Evolutionary conservation across 2,888 invertebrate species (phyloP), one percentile per base, ranked within the genome.

Genomic region (Yponomeuta cagnagella): DNA sequence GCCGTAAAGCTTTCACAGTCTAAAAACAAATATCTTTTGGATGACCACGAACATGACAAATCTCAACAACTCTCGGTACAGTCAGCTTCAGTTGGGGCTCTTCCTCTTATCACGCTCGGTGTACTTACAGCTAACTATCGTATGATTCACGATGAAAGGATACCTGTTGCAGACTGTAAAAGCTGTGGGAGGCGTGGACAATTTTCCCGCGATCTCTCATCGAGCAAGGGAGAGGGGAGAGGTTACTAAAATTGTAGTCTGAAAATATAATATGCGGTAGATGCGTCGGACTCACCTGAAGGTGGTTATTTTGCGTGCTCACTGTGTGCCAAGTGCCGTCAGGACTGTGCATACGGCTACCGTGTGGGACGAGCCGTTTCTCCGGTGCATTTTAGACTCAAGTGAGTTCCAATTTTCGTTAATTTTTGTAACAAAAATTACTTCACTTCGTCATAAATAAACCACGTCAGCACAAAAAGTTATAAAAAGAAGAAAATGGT

Each of bases 221-320:
- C 75, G 73, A 74, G 72, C 74, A 82, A 84, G 75, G 77, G 82
- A 81, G 82, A 81, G 74, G 73, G 77, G 73, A 77, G 75, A 75
- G 76, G 76, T 80, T 81, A 80, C 79, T 81, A 84, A 86, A 83
- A 85, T 82, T 83, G 83, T 77, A 79, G 76, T 84, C 88, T 84
- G 77, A 82, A 88, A 88, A 88, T 88, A 88, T 86, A 86, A 81
- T 85, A 83, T 81, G 85, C 81, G 79, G 79, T 86, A 84, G 85
- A 82, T 83, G 79, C 77, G 80, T 81, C 79, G 75, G 76, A 76
- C 82, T 79, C 84, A 88, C 88, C 90, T 91, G 90, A 82, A 79
- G 75, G 74, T 58, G 52, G 52, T 58, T 58, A 65, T 65, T 65
- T 65, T 30, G 65, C 5, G 52, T 58, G 12, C 52, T 58, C 3